Evolutionary conservation across 2,113 vertebrate genomes (phyloP).

Genomic region (Corythornis vintsioides): DNA sequence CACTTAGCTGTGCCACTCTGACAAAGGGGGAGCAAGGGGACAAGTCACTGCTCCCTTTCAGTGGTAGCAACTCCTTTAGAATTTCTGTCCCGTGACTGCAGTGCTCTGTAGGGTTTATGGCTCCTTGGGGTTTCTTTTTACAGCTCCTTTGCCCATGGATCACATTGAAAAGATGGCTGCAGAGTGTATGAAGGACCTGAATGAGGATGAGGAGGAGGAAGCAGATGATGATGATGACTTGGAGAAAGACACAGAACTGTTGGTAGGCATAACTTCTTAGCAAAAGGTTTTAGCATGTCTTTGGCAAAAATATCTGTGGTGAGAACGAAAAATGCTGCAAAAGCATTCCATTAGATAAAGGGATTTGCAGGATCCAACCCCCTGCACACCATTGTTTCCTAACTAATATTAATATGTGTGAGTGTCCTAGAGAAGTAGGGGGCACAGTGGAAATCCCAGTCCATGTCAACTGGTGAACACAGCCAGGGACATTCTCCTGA

Average conservation of each 20-base stretch:
- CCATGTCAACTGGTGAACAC: neutral
- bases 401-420: neutral
- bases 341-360: neutral
- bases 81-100: neutral
- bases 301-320: neutral
- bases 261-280: constrained; percentile 77
- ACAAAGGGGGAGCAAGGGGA: neutral
- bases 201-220: constrained; percentile 82
- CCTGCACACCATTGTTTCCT: neutral
- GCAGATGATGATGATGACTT: constrained; percentile 84
- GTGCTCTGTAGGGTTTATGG: neutral
- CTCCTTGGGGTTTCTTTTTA: constrained; percentile 28
- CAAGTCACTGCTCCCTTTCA: neutral
- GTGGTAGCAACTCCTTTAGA: neutral
- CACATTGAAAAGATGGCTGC: constrained; percentile 93
- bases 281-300: neutral
- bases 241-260: constrained; percentile 82
- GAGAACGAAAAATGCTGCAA: neutral
- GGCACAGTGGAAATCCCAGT: neutral
- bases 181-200: constrained; percentile 89
- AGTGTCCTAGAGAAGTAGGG: neutral
- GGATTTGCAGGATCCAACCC: neutral
- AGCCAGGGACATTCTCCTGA: neutral
- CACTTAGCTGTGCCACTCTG: neutral
- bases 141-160: constrained; percentile 92